Evolutionary conservation across 2,888 invertebrate genomes (phyloP).

Genomic region (Phyllotreta cruciferae): DNA sequence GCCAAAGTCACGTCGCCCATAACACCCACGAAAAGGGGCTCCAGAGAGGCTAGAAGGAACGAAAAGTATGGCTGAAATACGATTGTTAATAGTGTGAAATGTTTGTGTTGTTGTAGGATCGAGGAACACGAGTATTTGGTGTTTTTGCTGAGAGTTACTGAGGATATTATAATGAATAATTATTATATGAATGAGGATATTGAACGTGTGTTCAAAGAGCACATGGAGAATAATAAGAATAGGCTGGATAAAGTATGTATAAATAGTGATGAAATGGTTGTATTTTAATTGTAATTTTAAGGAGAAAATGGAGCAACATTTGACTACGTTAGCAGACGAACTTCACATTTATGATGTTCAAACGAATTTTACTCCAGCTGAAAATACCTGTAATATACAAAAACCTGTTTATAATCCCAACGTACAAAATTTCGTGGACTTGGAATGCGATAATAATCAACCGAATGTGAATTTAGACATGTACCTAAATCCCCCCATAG

Average conservation of each 20-base stretch:
- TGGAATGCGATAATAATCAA: constrained; percentile 10
- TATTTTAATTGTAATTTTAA: constrained; percentile 32
- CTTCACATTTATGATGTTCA: constrained; percentile 35
- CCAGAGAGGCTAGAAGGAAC: neutral
- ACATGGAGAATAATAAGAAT: constrained; percentile 61
- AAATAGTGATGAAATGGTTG: neutral
- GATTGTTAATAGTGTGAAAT: neutral
- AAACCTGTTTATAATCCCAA: constrained; percentile 2
- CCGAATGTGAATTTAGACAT: constrained; percentile 1
- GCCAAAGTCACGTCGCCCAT: neutral
- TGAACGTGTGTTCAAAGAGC: constrained; percentile 62
- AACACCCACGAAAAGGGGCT: neutral
- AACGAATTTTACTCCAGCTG: constrained; percentile 1
- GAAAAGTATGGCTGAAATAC: neutral
- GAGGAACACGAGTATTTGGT: constrained; percentile 56
- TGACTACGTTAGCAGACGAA: constrained; percentile 40
- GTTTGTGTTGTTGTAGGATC: constrained; percentile 35
- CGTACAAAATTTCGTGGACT: constrained; percentile 8
- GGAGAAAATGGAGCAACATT: constrained; percentile 45
- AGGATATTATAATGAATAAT: constrained; percentile 64
- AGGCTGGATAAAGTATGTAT: constrained; percentile 59
- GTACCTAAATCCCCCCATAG: neutral
- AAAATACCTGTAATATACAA: neutral
- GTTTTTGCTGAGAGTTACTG: constrained; percentile 61
- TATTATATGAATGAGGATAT: constrained; percentile 64